phyloP scores from a whole-genome alignment of 2,113 vertebrate genomes.

The Halichoerus grypus region DNA sequence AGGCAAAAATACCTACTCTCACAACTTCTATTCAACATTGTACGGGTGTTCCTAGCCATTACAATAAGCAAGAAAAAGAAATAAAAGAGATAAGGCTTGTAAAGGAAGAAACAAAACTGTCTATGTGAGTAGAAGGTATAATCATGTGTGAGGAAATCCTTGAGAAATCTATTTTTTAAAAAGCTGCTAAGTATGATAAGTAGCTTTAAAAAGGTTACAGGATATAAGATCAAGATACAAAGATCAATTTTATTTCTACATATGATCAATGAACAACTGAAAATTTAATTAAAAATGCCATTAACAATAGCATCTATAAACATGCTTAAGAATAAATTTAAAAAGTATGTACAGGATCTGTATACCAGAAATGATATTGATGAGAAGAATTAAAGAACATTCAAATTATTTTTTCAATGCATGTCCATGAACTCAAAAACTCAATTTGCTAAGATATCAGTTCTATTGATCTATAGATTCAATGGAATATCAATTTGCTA shows the following conservation, averaged over 20 bases:
- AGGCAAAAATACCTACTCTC: neutral
- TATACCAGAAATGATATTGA: neutral
- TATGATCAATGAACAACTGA: neutral
- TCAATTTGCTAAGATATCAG: neutral
- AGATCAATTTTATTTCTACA: neutral
- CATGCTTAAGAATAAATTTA: neutral
- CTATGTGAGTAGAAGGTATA: neutral
- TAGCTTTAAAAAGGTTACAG: neutral
- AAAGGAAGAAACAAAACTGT: conserved; percentile 32
- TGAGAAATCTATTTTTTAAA: neutral
- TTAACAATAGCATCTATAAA: neutral
- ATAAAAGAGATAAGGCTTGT: neutral
- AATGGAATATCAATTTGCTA: neutral
- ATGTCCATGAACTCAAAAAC: neutral
- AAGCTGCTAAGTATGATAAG: neutral
- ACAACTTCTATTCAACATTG: neutral
- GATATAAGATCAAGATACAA: neutral
- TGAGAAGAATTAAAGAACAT: neutral
- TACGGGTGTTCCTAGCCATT: neutral
- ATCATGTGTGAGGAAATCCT: neutral
- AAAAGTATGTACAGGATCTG: neutral
- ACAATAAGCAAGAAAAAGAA: conserved; percentile 6
- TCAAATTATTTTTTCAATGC: neutral
- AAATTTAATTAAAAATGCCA: neutral
- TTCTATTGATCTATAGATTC: neutral